Evolutionary conservation across 2,888 invertebrate species (phyloP), one percentile per base, ranked within the genome.

Genomic region (Drosophila bunnanda): DNA sequence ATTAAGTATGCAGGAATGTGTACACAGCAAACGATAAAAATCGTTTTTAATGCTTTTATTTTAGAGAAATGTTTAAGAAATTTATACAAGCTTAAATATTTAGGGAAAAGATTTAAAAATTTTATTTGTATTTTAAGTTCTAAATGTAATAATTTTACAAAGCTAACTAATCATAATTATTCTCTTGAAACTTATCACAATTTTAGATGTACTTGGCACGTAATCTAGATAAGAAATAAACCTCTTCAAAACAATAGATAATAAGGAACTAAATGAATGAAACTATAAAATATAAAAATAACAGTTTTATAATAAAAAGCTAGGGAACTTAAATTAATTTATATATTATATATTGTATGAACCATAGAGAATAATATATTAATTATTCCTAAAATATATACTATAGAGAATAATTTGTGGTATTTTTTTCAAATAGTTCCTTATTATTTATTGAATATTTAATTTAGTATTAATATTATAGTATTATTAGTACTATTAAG

Each of bases 1-100:
- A 69, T 71, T 69, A 36, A 25, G 28, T 41, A 39, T 28, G 53
- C 53, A 73, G 48, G 55, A 43, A 46, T 44, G 44, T 46, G 56
- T 68, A 50, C 20, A 41, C 59, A 48, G 62, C 41, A 44, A 17
- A 48, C 20, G 15, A 50, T 50, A 9, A 32, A 13, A 9, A 13
- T 12, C n/a, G 17, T 2, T 48, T 48, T 20, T 17, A 32, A 20
- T 4, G 4, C 1, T 9, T 20, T 15, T 32, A 15, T 20, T 5
- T 20, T 20, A 20, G 32, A 48, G 6, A 46, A 28, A 25, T 46
- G 6, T n/a, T 15, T 0, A 15, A 4, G 3, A 12, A 15, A 22
- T 22, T 15, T 3, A 15, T 13, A 13, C 6, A 15, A n/a, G 0
- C 1, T 15, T 12, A n/a, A 44, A 44, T 30, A 12, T 28, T 5